These are phyloP conservation scores for Mythimna albipuncta DNA, from an alignment of 2,888 invertebrate genomes.

Conservation along the genomic window DNA sequence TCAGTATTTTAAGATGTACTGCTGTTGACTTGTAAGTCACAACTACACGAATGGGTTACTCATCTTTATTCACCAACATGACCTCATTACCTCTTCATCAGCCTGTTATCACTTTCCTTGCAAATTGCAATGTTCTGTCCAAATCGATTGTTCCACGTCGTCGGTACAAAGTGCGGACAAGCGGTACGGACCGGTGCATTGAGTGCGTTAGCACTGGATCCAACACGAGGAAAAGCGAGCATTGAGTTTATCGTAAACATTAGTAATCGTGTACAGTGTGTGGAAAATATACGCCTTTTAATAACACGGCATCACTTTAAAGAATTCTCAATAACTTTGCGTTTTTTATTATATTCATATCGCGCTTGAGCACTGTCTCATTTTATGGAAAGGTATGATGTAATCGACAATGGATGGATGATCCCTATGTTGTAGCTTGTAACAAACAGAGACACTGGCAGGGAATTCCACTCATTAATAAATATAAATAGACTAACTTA, in stretches of 20 bases:
- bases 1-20: too few relatives aligned
- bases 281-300: neutral
- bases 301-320: too few relatives aligned
- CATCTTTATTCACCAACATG: neutral
- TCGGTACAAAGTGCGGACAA: conserved; percentile 17
- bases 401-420: neutral
- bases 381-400: neutral
- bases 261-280: conserved; percentile 1
- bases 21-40: neutral
- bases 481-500: too few relatives aligned
- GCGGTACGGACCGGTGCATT: conserved; percentile 8
- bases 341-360: neutral
- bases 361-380: neutral
- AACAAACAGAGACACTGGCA: neutral
- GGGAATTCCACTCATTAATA: neutral
- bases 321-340: too few relatives aligned
- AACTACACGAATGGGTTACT: neutral
- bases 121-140: conserved; percentile 8
- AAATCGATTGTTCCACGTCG: conserved; percentile 24
- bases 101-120: conserved; percentile 7
- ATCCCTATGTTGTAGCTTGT: neutral
- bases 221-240: conserved; percentile 4
- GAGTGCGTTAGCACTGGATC: conserved; percentile 34
- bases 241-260: neutral
- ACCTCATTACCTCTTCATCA: neutral